Percentiles rank a stretch among this genome's conserved stretches.
Conservation (phyloP, 2,888 invertebrate genomes). For the Diabrotica balteata region DNA sequence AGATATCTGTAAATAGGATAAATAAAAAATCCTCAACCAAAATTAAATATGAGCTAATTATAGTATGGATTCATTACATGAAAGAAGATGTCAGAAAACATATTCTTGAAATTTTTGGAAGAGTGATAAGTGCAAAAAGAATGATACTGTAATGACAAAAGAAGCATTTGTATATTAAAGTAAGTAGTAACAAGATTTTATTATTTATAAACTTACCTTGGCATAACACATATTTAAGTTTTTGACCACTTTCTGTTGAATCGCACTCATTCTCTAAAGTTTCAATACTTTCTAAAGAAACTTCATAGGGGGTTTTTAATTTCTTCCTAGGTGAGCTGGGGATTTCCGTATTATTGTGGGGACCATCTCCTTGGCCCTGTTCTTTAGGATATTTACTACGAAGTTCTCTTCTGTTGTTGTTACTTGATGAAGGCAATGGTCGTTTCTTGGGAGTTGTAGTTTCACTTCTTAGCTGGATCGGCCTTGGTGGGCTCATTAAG, state of each 20-base stretch:
- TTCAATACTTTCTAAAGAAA: slow-evolving; percentile 41
- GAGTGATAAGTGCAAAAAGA: too few relatives aligned
- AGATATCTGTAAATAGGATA: too few relatives aligned
- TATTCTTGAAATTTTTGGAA: too few relatives aligned
- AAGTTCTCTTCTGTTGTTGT: slow-evolving; percentile 31
- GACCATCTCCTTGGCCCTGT: slow-evolving; percentile 49
- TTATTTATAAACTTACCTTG: slow-evolving; percentile 9
- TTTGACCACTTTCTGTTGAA: slow-evolving; percentile 9
- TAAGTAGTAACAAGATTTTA: background rate
- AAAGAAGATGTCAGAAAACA: too few relatives aligned
- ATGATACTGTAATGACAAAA: background rate
- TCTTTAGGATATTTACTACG: slow-evolving; percentile 32
- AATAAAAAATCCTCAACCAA: too few relatives aligned
- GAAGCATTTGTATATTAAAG: background rate
- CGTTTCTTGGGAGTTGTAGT: slow-evolving; percentile 45
- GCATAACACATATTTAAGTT: slow-evolving; percentile 25
- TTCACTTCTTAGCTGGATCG: slow-evolving; percentile 38
- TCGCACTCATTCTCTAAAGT: slow-evolving; percentile 45
- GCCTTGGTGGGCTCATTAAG: slow-evolving; percentile 44
- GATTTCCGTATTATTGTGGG: slow-evolving; percentile 44
- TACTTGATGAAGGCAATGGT: slow-evolving; percentile 41
- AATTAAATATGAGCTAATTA: too few relatives aligned
- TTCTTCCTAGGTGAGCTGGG: slow-evolving; percentile 51
- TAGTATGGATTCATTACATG: too few relatives aligned
- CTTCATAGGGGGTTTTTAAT: slow-evolving; percentile 40